Evolutionary conservation across 2,888 invertebrate genomes (phyloP), one percentile per base, ranked within the genome.

Genomic region (Laothoe populi): DNA sequence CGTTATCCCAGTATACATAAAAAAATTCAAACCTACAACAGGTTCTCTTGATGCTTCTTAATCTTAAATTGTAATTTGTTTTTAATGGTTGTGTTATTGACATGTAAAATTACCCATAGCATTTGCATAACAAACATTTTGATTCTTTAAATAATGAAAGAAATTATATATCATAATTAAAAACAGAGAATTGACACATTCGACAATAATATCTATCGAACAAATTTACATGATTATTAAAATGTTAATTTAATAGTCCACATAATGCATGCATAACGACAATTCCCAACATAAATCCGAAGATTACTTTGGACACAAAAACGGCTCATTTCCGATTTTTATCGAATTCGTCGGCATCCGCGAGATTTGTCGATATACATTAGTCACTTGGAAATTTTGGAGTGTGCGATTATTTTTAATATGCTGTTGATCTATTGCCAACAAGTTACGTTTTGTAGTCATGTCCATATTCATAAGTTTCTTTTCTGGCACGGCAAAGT

Each of bases 211-310:
- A 19, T 8, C 19, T 8, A 44, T 44, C 10, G 19, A 44, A 53
- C 11, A 31, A 35, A 5, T 31, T 64, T 62, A 70, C 65, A 42
- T 64, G 59, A 63, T 42, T 65, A 66, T 48, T 59, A 57, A 61
- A 59, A 65, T 64, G 64, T 66, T 73, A 73, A 64, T 60, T 19
- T 53, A 19, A 19, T 19, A 19, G 10, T 53, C 31, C 16, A 21
- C 44, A 26, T 59, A 45, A 45, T 26, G 16, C 38, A 66, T 69
- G 62, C 58, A 57, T 66, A 71, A 73, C 71, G 70, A 72, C 75
- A 71, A 70, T 77, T 77, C 75, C 68, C 75, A 77, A 60, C 61
- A 65, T 68, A 63, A 68, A 66, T 68, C 53, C 38, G 57, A 71
- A 65, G 63, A 62, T 57, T 62, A 60, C 31, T 64, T 42, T 60